phyloP scores from a whole-genome alignment of 2,888 invertebrate genomes.

The Escarpia spicata region DNA sequence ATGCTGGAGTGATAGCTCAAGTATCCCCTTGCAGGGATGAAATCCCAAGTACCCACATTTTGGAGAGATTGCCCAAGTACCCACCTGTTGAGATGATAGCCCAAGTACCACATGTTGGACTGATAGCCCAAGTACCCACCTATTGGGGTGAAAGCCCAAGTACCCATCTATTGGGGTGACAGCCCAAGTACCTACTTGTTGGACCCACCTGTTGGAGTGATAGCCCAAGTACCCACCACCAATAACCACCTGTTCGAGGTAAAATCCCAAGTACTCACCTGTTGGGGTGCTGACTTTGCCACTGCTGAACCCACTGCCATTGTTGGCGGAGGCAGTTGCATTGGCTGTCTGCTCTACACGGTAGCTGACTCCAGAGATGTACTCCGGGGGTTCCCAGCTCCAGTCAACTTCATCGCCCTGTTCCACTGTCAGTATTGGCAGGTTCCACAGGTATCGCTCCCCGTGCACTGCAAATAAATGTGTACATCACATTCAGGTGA shows the following conservation, averaged over 20 bases:
- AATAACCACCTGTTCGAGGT: too few relatives aligned
- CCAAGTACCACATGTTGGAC: too few relatives aligned
- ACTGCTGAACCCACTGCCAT: constrained; percentile 37
- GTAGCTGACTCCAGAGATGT: constrained; percentile 31
- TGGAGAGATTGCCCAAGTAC: background rate
- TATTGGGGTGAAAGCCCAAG: too few relatives aligned
- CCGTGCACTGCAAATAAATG: constrained; percentile 34
- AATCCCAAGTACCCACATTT: constrained; percentile 17
- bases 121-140: too few relatives aligned
- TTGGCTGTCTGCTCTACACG: constrained; percentile 35
- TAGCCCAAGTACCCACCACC: too few relatives aligned
- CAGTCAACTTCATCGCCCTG: constrained; percentile 43
- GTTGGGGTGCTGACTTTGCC: constrained; percentile 22
- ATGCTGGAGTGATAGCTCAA: too few relatives aligned
- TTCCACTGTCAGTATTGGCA: constrained; percentile 32
- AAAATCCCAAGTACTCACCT: constrained; percentile 19
- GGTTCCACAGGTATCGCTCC: constrained; percentile 39
- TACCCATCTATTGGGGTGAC: too few relatives aligned
- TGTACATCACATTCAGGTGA: background rate
- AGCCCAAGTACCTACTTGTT: too few relatives aligned
- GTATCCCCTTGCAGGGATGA: too few relatives aligned
- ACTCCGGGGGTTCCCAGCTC: constrained; percentile 38
- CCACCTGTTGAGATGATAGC: too few relatives aligned
- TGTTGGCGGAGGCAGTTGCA: constrained; percentile 21
- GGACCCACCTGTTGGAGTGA: too few relatives aligned